Evolutionary conservation across 2,113 vertebrate species (phyloP).

Genomic region (Serilophus lunatus): DNA sequence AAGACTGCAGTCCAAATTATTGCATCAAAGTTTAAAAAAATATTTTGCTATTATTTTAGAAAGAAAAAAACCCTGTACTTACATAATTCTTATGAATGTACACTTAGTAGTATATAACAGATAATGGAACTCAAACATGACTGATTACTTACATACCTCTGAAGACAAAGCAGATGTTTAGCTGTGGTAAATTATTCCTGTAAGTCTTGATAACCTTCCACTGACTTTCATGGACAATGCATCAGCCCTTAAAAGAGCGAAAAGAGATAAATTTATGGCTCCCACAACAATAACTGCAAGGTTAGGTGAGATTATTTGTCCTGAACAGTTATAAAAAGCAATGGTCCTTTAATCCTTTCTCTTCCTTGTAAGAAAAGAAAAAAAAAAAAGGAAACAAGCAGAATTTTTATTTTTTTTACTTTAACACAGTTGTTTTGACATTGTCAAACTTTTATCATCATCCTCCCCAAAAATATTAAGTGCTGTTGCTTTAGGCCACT

Average conservation of each 20-base stretch:
- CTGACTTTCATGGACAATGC: not conserved
- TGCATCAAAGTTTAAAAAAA: not conserved
- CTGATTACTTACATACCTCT: not conserved
- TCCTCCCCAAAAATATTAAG: not conserved
- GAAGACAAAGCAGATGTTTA: not conserved
- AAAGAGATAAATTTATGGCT: not conserved
- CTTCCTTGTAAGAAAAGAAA: no score
- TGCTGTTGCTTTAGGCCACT: not conserved
- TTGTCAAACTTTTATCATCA: not conserved
- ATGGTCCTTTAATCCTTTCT: not conserved
- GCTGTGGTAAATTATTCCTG: not conserved
- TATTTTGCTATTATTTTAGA: not conserved
- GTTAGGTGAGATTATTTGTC: not conserved
- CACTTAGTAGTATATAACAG: not conserved
- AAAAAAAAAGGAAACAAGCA: not conserved
- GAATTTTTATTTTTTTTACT: not conserved
- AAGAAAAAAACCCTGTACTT: not conserved
- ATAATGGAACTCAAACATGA: not conserved
- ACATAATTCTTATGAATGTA: not conserved
- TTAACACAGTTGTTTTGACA: not conserved
- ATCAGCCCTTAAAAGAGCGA: not conserved
- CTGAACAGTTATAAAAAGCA: not conserved
- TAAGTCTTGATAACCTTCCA: not conserved
- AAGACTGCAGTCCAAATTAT: not conserved
- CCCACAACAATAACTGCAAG: not conserved